Conservation (phyloP, 2,113 vertebrate genomes). For the Hippocampus guttulatus region DNA sequence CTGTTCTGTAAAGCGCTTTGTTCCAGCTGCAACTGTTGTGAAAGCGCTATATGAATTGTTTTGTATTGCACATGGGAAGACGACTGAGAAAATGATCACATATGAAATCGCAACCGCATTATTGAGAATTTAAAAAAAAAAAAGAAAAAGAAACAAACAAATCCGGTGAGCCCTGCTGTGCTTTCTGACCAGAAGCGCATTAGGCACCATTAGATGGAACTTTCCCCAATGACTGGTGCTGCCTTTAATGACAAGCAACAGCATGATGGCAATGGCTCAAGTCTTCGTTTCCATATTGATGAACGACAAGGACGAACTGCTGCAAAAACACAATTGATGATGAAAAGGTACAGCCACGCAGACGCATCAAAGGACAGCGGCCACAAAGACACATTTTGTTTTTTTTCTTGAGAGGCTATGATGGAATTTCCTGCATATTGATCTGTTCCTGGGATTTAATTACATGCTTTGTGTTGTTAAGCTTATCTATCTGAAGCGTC, state of each 20-base stretch:
- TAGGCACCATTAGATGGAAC: not conserved
- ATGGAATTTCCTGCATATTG: not conserved
- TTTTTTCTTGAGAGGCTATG: not conserved
- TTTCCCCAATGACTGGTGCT: not conserved
- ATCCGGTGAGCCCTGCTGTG: not conserved
- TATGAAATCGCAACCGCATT: no score
- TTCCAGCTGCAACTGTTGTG: no score
- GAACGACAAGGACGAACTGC: not conserved
- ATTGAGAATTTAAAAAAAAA: no score
- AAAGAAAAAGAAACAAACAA: no score
- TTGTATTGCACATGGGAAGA: no score
- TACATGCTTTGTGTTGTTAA: not conserved
- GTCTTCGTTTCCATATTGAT: not conserved
- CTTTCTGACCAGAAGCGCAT: not conserved
- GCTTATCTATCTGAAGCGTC: not conserved
- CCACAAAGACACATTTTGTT: not conserved
- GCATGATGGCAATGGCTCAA: not conserved
- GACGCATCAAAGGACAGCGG: not conserved
- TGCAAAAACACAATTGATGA: not conserved
- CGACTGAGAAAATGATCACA: no score
- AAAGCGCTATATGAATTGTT: no score
- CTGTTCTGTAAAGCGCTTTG: no score
- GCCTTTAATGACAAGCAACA: not conserved
- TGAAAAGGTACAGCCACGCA: not conserved
- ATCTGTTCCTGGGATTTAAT: not conserved